Percentiles rank a stretch among this genome's conserved stretches.
Evolutionary conservation across 2,888 invertebrate species (phyloP).

Genomic region (Ectobius pallidus): DNA sequence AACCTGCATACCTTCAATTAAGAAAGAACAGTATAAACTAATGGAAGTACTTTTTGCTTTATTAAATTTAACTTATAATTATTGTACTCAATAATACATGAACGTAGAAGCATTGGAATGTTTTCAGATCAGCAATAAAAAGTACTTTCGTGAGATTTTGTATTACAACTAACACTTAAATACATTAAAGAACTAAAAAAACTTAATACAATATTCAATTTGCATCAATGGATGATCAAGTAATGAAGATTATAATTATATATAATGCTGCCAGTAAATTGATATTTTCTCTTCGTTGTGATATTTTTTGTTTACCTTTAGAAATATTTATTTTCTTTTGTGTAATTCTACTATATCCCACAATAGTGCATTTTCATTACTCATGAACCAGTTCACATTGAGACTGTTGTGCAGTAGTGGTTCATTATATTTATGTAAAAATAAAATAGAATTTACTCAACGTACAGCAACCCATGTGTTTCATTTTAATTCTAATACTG

Average conservation of each 20-base stretch:
- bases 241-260: too few species aligned
- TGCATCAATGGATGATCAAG: background rate
- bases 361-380: slow-evolving; percentile 14
- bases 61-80: background rate
- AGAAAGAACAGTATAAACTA: too few species aligned
- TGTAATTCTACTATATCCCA: background rate
- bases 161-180: background rate
- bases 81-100: slow-evolving; percentile 25
- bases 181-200: background rate
- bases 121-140: background rate
- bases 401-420: background rate
- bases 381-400: background rate
- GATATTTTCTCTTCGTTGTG: background rate
- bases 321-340: background rate
- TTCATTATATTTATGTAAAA: background rate
- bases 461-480: background rate
- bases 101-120: slow-evolving; percentile 24
- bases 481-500: too few species aligned
- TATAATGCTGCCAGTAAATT: background rate
- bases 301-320: too few species aligned
- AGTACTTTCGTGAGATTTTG: background rate
- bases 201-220: background rate
- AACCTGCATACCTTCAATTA: too few species aligned
- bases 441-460: background rate
- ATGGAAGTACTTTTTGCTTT: background rate